Evolutionary conservation across 2,113 vertebrate genomes (phyloP).

Genomic region (Jaculus jaculus): DNA sequence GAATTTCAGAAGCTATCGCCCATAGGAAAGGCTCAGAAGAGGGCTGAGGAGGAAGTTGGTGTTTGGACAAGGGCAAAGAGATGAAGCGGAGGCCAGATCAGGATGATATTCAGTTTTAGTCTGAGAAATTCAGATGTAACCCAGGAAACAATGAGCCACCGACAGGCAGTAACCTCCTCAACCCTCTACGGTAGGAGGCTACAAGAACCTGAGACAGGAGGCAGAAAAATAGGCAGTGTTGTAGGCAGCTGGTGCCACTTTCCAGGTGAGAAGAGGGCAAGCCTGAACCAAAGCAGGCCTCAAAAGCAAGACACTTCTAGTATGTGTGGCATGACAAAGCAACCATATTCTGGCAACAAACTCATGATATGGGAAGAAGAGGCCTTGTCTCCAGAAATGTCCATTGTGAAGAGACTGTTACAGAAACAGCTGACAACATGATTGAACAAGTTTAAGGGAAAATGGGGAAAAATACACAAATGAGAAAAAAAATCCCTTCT

Average conservation of each 20-base stretch:
- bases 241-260: neutral
- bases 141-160: neutral
- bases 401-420: neutral
- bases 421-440: neutral
- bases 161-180: neutral
- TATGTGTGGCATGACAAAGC: neutral
- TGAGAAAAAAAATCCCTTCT: neutral
- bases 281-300: neutral
- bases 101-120: neutral
- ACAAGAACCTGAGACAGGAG: neutral
- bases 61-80: neutral
- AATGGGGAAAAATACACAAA: accelerated
- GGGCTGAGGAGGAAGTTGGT: neutral
- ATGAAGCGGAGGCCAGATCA: neutral
- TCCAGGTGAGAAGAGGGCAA: neutral
- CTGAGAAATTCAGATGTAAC: neutral
- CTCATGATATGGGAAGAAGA: neutral
- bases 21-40: neutral
- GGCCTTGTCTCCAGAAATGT: neutral
- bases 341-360: neutral
- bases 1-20: neutral
- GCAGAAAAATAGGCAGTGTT: neutral
- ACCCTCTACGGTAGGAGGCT: no score
- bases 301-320: neutral
- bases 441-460: neutral